Percentiles rank a stretch among this genome's conserved stretches.
Evolutionary conservation across 2,797 vertebrate genomes (phyloP).

Genomic region (Galagoides demidoff): DNA sequence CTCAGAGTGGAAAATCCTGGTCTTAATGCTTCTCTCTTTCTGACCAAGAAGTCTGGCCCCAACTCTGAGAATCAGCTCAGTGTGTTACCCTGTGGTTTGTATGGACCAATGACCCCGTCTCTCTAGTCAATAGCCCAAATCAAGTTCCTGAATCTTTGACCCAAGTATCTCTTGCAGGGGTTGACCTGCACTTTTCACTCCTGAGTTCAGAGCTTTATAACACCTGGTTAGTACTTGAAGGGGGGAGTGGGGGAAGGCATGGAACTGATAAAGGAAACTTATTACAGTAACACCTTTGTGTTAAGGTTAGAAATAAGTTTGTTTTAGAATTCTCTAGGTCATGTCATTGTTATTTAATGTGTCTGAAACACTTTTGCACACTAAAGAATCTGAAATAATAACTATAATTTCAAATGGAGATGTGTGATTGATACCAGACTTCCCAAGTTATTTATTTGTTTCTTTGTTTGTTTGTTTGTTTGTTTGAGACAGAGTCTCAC

Average conservation of each 20-base stretch:
- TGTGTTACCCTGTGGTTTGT: background rate
- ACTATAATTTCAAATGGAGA: background rate
- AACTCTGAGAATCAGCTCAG: background rate
- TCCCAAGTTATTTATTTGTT: no score
- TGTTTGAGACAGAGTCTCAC: no score
- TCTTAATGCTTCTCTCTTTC: background rate
- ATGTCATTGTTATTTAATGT: background rate
- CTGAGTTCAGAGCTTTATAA: background rate
- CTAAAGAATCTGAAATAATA: slow-evolving; percentile 13
- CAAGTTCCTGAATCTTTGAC: background rate
- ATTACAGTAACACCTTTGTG: background rate
- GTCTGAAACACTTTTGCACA: background rate
- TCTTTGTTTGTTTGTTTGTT: no score
- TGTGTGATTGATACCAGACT: background rate
- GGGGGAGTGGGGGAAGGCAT: background rate
- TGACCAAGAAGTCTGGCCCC: background rate
- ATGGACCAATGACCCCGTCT: background rate
- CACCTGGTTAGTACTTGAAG: background rate
- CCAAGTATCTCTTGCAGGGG: background rate
- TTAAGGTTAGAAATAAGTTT: background rate
- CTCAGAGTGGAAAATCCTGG: background rate
- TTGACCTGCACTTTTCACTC: background rate
- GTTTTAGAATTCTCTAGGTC: background rate
- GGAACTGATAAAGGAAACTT: background rate
- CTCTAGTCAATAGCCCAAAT: background rate